Evolutionary conservation across 1,140 invertebrate species (phyloP), one percentile per base, ranked within the genome.

Genomic region (Eumeta japonica): DNA sequence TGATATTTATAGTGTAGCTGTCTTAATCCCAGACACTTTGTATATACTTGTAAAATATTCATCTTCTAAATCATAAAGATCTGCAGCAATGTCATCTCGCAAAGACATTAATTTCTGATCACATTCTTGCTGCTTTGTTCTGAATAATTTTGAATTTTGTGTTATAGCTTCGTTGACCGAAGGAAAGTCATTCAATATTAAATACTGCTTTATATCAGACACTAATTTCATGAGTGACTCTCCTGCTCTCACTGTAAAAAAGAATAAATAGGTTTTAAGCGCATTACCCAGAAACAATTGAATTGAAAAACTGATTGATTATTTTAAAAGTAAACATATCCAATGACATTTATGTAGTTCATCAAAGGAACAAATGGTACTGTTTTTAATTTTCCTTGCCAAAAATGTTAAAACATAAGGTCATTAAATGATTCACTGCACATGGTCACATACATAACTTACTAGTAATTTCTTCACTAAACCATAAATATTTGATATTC

Each of bases 41-140:
- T 92, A 94, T 52, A 90, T 86, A 45, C 93, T 96, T 3, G 90
- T 94, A 64, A 96, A 97, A 75, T 97, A 97, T 79, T 98, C 95
- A 76, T 97, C 94, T 81, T 98, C 94, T 24, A 97, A 75, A 74
- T 97, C 94, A 77, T 94, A 96, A 0, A 98, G 76, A 77, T 97
- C 93, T 30, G 89, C 85, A 16, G 94, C 90, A 82, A 97, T 94
- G 58, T 97, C 94, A 70, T 97, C 94, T 37, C 94, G 62, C 12
- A 98, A 62, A 16, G 86, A 87, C 81, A 94, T 91, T 10, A 97
- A 72, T 76, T 96, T 97, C 52, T 90, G 88, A 76, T 98, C 95
- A 74, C 89, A 92, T 56, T 95, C 92, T 16, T 85, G 84, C 76
- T 96, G 92, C 58, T 92, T 92, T 0, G 87, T 84, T 39, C 90